These are phyloP conservation scores for Antrozous pallidus DNA, from an alignment of 2,797 vertebrate species.

Conservation along the genomic window DNA sequence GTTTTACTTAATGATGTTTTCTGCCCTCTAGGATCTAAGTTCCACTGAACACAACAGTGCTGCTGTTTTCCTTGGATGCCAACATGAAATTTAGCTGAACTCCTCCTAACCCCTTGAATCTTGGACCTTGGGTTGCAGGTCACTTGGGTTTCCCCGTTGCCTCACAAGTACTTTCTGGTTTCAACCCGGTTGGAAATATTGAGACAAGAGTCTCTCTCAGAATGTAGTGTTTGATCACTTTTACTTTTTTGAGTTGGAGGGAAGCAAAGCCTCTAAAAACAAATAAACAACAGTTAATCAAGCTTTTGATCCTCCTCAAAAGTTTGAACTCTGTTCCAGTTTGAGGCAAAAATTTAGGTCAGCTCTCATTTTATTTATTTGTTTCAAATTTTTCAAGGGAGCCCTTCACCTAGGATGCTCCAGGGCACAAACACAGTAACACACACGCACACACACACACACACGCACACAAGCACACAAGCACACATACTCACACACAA, in stretches of 20 bases:
- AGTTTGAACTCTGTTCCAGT: slow-evolving; percentile 74
- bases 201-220: slow-evolving; percentile 75
- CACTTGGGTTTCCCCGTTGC: slow-evolving; percentile 63
- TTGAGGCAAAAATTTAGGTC: slow-evolving; percentile 72
- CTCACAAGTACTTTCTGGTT: slow-evolving; percentile 76
- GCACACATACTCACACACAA: slow-evolving; percentile 50
- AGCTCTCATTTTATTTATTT: slow-evolving; percentile 76
- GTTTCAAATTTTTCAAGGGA: slow-evolving; percentile 73
- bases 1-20: slow-evolving; percentile 66
- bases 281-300: slow-evolving; percentile 75
- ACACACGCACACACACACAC: slow-evolving; percentile 36
- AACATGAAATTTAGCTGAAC: slow-evolving; percentile 61
- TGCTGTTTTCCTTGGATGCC: slow-evolving; percentile 72
- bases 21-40: slow-evolving; percentile 73
- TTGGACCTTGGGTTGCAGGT: slow-evolving; percentile 53
- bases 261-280: slow-evolving; percentile 74
- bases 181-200: slow-evolving; percentile 77
- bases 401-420: slow-evolving; percentile 64
- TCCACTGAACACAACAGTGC: slow-evolving; percentile 70
- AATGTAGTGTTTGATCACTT: slow-evolving; percentile 77
- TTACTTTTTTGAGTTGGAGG: slow-evolving; percentile 77
- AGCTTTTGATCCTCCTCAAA: slow-evolving; percentile 75
- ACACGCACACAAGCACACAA: too few species aligned
- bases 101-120: slow-evolving; percentile 58
- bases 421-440: slow-evolving; percentile 67